Conservation (phyloP, 2,797 vertebrate species). For the Gymnoscopelus braueri region DNA sequence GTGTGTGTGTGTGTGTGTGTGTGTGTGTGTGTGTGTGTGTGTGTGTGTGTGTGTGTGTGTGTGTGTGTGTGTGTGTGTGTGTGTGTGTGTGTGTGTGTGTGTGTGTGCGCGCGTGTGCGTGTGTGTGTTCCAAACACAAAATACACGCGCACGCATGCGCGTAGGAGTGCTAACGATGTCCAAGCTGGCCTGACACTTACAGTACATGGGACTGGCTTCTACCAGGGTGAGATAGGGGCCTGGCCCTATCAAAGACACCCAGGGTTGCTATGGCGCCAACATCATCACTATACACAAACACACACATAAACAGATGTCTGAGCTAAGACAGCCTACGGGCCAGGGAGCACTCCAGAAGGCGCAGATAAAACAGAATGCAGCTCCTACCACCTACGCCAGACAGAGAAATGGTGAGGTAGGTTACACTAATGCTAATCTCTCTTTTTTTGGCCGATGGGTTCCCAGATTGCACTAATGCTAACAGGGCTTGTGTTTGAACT, state of each 20-base stretch:
- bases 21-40: neutral
- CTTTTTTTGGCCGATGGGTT: too few relatives aligned
- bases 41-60: neutral
- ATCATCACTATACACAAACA: constrained; percentile 28
- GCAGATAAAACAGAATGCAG: constrained; percentile 25
- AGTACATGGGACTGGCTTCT: constrained; percentile 37
- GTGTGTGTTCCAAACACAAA: neutral
- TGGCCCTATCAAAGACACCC: constrained; percentile 29
- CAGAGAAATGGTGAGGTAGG: too few relatives aligned
- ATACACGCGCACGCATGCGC: too few relatives aligned
- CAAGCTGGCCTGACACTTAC: constrained; percentile 34
- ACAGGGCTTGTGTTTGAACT: neutral
- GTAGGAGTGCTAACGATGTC: constrained; percentile 40
- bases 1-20: too few relatives aligned
- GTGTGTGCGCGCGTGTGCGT: neutral
- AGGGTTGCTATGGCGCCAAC: constrained; percentile 52
- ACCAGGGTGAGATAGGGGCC: constrained; percentile 7
- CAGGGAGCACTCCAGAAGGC: constrained; percentile 24
- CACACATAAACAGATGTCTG: constrained; percentile 47
- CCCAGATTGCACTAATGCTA: too few relatives aligned
- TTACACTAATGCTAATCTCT: too few relatives aligned
- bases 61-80: constrained; percentile 14
- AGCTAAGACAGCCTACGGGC: constrained; percentile 28
- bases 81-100: constrained; percentile 6
- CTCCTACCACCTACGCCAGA: too few relatives aligned